Evolutionary conservation across 2,113 vertebrate genomes (phyloP), one percentile per base, ranked within the genome.

Genomic region (Tricholaema leucomelas): DNA sequence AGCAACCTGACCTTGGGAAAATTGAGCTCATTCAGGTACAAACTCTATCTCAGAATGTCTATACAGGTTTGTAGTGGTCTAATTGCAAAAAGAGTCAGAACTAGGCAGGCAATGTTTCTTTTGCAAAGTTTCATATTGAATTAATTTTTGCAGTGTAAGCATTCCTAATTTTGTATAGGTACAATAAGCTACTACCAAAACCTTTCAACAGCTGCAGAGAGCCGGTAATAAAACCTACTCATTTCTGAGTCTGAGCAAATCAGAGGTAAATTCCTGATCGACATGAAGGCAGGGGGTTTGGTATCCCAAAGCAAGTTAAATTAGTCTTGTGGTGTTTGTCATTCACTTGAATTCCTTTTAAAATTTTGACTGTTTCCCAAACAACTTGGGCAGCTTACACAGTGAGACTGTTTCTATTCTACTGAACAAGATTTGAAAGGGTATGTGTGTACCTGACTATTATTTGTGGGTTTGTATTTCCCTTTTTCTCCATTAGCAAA

Each of bases 1-100:
- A 87, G 59, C 71, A 93, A 85, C 88, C 50, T 79, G 81, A 95
- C 91, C 91, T 95, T 94, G 84, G 50, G 78, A 95, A 95, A 91
- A 92, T 59, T 87, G 40, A 63, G 17, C 19, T 82, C 19, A 86
- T 89, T 87, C 63, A 87, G 81, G 16, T 69, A 70, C 35, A 91
- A 85, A 79, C 44, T 64, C 80, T 65, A 72, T 91, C 92, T 91
- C 84, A 69, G 74, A 61, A 78, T 81, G 48, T 61, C 84, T 81
- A 44, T 72, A 65, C 5, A 19, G 28, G 17, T 71, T 88, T 81
- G 19, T 31, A 48, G 58, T 67, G 61, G 74, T 92, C 61, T 81
- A 54, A 58, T 85, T 87, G 74, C 58, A 75, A 90, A 55, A 40
- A 44, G 5, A 5, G 2, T 54, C 74, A 36, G 35, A 67, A 88